phyloP scores from a whole-genome alignment of 2,797 vertebrate genomes.

The Otolemur crassicaudatus region DNA sequence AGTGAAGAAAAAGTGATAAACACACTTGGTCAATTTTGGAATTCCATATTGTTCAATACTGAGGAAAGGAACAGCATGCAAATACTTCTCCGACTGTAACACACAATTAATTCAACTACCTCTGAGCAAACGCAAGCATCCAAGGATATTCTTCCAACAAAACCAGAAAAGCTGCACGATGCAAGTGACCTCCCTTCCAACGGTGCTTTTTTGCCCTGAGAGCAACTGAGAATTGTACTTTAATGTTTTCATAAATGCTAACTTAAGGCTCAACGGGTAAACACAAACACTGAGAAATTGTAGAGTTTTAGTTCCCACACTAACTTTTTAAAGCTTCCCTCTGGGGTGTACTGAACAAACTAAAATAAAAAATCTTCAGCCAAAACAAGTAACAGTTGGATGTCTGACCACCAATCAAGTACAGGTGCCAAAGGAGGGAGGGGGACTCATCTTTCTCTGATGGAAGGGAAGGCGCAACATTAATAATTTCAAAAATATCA shows the following conservation, averaged over 20 bases:
- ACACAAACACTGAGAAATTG: constrained; percentile 57
- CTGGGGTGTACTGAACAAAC: constrained; percentile 11
- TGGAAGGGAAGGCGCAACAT: neutral
- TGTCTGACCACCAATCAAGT: neutral
- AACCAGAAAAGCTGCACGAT: constrained; percentile 12
- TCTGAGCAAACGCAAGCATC: neutral
- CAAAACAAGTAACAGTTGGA: constrained; percentile 60
- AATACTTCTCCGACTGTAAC: neutral
- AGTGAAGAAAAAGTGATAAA: neutral
- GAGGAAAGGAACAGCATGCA: neutral
- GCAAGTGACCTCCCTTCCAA: neutral
- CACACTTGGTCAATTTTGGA: neutral
- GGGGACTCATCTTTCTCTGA: neutral
- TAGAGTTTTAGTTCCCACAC: constrained; percentile 57
- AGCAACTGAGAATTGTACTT: neutral
- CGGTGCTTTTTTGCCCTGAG: neutral
- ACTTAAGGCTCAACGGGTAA: constrained; percentile 23
- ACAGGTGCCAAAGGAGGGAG: neutral
- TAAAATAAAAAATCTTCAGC: constrained; percentile 67
- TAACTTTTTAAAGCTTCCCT: constrained; percentile 56
- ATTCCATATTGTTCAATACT: neutral
- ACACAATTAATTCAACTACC: constrained; percentile 36
- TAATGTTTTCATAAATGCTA: constrained; percentile 56
- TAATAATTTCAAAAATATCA: neutral
- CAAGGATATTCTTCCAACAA: neutral